Evolutionary conservation across 1,140 invertebrate genomes (phyloP).

Genomic region (Drosophila sp.): DNA sequence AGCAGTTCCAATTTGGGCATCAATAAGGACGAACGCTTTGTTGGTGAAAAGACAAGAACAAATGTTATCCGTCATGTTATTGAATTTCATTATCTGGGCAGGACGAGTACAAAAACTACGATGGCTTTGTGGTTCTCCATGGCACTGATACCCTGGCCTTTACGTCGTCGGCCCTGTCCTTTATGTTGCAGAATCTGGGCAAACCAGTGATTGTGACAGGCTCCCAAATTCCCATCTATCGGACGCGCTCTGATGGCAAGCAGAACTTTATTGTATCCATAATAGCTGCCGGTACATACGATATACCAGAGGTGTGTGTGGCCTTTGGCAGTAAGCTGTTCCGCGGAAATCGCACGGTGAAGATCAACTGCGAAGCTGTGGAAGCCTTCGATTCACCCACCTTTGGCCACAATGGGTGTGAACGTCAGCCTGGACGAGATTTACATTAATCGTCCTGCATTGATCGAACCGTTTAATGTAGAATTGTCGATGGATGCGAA

Average conservation of each 20-base stretch:
- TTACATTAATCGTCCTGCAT: slow-evolving; percentile 87
- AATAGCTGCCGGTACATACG: slow-evolving; percentile 94
- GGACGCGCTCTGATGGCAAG: slow-evolving; percentile 93
- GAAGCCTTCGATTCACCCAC: slow-evolving; percentile 95
- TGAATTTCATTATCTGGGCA: neutral
- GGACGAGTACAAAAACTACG: slow-evolving; percentile 84
- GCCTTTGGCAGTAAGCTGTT: slow-evolving; percentile 95
- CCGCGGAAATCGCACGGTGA: slow-evolving; percentile 94
- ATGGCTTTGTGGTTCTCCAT: slow-evolving; percentile 98
- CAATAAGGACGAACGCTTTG: too few species aligned
- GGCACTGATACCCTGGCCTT: slow-evolving; percentile 98
- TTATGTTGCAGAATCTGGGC: slow-evolving; percentile 97
- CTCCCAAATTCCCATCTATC: slow-evolving; percentile 95
- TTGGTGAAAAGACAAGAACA: too few species aligned
- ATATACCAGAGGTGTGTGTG: slow-evolving; percentile 96
- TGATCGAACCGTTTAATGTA: slow-evolving; percentile 91
- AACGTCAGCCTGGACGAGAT: slow-evolving; percentile 90
- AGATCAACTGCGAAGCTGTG: slow-evolving; percentile 91
- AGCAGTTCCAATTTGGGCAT: too few species aligned
- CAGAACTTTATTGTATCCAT: slow-evolving; percentile 96
- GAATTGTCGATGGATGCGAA: slow-evolving; percentile 90
- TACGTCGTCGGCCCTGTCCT: slow-evolving; percentile 96
- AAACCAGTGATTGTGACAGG: slow-evolving; percentile 98
- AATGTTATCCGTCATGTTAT: too few species aligned
- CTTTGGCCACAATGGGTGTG: slow-evolving; percentile 92